phyloP scores from a whole-genome alignment of 2,797 vertebrate genomes.

The Agapornis canus region DNA sequence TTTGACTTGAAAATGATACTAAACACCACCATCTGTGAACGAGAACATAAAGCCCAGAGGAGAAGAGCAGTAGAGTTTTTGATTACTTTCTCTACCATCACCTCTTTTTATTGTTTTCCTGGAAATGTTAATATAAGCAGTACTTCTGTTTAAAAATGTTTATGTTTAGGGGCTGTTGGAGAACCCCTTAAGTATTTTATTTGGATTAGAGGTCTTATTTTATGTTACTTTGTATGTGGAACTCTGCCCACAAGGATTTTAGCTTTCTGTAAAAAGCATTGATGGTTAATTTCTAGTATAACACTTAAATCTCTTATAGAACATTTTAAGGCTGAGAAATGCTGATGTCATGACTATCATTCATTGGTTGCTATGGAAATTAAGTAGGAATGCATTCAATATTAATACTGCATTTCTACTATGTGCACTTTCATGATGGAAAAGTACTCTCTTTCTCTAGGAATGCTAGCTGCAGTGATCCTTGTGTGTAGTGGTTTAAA shows the following conservation, averaged over 20 bases:
- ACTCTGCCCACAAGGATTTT: not conserved
- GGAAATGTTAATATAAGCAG: not conserved
- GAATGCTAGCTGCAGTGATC: not conserved
- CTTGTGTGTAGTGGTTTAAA: not conserved
- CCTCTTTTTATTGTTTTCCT: not conserved
- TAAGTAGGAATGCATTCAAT: conserved; percentile 38
- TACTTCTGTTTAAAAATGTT: not conserved
- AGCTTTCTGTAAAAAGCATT: not conserved
- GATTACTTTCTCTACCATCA: not conserved
- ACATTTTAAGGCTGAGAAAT: conserved; percentile 4
- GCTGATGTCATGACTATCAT: conserved; percentile 5
- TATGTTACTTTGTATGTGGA: not conserved
- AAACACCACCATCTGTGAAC: not conserved
- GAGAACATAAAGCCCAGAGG: not conserved
- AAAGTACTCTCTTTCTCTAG: not conserved
- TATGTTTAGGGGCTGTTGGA: not conserved
- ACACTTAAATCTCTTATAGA: conserved; percentile 2
- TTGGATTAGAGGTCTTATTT: not conserved
- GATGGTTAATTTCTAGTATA: conserved; percentile 19
- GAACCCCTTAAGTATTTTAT: not conserved
- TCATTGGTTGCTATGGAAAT: conserved; percentile 50
- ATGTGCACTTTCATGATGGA: not conserved
- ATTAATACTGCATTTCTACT: conserved; percentile 36
- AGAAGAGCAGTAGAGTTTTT: not conserved
- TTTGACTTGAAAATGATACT: not conserved